These are phyloP conservation scores for Holothuria scabra DNA, from an alignment of 53 echinoderm and acorn worm genomes.

Conservation along the genomic window DNA sequence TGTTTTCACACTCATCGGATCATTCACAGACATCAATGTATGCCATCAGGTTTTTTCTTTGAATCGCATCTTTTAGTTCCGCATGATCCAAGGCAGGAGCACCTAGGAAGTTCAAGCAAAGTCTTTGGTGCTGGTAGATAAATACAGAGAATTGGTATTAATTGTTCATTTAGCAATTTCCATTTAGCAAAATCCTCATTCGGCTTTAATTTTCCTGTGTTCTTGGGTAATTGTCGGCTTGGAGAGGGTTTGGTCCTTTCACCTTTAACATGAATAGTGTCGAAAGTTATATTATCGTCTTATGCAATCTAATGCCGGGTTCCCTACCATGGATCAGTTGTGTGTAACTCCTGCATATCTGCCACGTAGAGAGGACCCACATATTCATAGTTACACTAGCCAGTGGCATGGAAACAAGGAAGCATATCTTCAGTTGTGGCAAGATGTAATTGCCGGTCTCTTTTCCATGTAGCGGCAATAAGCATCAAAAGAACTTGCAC, in stretches of 20 bases:
- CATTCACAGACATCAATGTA: constrained; percentile 40
- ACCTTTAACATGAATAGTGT: constrained; percentile 21
- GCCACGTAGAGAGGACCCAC: too few relatives aligned
- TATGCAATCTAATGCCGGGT: too few relatives aligned
- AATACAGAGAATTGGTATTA: neutral
- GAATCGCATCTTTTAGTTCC: constrained; percentile 2
- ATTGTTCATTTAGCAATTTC: too few relatives aligned
- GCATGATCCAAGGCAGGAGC: neutral
- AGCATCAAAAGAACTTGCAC: too few relatives aligned
- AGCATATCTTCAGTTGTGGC: too few relatives aligned
- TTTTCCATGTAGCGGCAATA: too few relatives aligned
- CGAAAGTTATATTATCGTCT: too few relatives aligned
- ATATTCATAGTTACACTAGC: too few relatives aligned
- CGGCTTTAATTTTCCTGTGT: constrained; percentile 33
- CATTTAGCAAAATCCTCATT: neutral
- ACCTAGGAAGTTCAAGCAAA: constrained; percentile 24
- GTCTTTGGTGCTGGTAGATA: constrained; percentile 48
- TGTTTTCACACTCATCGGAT: constrained; percentile 32
- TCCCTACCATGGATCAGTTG: too few relatives aligned
- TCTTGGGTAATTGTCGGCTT: constrained; percentile 25
- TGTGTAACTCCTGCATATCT: too few relatives aligned
- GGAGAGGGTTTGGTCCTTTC: neutral
- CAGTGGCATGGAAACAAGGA: too few relatives aligned
- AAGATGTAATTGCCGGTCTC: too few relatives aligned
- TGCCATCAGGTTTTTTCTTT: constrained; percentile 14